Percentiles rank a stretch among this genome's conserved stretches.
phyloP scores from a whole-genome alignment of 2,888 invertebrate species.

The Lochmaea capreae region DNA sequence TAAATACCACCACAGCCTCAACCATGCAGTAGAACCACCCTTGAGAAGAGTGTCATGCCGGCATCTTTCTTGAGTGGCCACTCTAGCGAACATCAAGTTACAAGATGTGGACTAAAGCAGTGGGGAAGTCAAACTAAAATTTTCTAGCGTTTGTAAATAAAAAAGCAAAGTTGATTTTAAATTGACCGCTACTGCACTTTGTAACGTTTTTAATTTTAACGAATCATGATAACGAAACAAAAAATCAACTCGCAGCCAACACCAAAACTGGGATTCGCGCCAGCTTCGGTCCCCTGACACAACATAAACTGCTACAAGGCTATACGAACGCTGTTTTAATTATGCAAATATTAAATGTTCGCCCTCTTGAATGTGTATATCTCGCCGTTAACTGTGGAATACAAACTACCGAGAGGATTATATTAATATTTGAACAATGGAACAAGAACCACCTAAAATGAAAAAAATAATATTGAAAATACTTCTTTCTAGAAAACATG shows the following conservation, averaged over 20 bases:
- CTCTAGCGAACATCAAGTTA: too few relatives aligned
- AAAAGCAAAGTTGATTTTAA: not conserved
- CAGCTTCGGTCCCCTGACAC: not conserved
- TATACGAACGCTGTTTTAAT: conserved; percentile 19
- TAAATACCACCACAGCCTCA: too few relatives aligned
- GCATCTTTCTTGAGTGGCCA: too few relatives aligned
- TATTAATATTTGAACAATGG: conserved; percentile 10
- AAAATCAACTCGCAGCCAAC: not conserved
- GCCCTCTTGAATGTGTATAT: conserved; percentile 1
- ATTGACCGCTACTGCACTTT: not conserved
- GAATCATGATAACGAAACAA: conserved; percentile 1
- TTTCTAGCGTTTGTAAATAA: too few relatives aligned
- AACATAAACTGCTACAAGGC: conserved; percentile 13
- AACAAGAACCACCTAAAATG: not conserved
- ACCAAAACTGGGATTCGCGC: not conserved
- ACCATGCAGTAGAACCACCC: too few relatives aligned
- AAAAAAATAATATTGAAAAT: not conserved
- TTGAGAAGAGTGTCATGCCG: too few relatives aligned
- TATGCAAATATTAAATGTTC: conserved; percentile 30
- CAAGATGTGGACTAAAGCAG: too few relatives aligned
- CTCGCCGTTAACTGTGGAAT: conserved; percentile 4
- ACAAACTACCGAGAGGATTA: conserved; percentile 13
- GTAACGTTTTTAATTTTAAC: not conserved
- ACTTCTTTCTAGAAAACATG: too few relatives aligned
- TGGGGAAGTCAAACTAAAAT: too few relatives aligned